phyloP scores from a whole-genome alignment of 2,888 invertebrate genomes.

The Agapostemon virescens region DNA sequence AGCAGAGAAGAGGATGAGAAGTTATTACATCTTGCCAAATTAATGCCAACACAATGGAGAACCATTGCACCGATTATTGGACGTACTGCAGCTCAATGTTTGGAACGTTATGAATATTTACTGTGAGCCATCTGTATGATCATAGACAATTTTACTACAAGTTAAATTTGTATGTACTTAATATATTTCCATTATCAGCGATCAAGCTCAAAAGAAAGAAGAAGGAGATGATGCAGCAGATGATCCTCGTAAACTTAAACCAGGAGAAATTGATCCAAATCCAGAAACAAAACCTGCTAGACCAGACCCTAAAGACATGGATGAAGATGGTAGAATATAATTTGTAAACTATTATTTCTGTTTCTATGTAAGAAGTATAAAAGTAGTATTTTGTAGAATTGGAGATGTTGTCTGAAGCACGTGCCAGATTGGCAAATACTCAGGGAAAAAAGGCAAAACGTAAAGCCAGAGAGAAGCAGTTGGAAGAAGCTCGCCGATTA shows the following conservation, averaged over 20 bases:
- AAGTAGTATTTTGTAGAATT: constrained; percentile 84
- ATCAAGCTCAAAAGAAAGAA: constrained; percentile 98
- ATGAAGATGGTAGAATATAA: constrained; percentile 93
- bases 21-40: constrained; percentile 96
- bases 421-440: constrained; percentile 98
- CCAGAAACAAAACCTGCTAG: constrained; percentile 99
- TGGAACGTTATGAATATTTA: constrained; percentile 98
- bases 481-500: constrained; percentile 97
- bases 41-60: constrained; percentile 99
- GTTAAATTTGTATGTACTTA: not conserved
- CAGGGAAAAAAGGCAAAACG: constrained; percentile 97
- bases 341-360: constrained; percentile 10
- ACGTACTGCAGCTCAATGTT: constrained; percentile 98
- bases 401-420: constrained; percentile 99
- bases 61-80: constrained; percentile 99
- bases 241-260: constrained; percentile 98
- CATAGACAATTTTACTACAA: not conserved
- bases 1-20: constrained; percentile 99
- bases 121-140: constrained; percentile 84
- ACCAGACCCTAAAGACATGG: constrained; percentile 99
- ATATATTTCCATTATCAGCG: constrained; percentile 82
- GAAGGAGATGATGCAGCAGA: constrained; percentile 95
- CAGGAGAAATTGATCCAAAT: constrained; percentile 99
- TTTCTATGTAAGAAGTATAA: constrained; percentile 10
- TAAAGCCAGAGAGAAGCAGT: constrained; percentile 98